Evolutionary conservation across 2,113 vertebrate species (phyloP).

Genomic region (Sylvicapra grimmia): DNA sequence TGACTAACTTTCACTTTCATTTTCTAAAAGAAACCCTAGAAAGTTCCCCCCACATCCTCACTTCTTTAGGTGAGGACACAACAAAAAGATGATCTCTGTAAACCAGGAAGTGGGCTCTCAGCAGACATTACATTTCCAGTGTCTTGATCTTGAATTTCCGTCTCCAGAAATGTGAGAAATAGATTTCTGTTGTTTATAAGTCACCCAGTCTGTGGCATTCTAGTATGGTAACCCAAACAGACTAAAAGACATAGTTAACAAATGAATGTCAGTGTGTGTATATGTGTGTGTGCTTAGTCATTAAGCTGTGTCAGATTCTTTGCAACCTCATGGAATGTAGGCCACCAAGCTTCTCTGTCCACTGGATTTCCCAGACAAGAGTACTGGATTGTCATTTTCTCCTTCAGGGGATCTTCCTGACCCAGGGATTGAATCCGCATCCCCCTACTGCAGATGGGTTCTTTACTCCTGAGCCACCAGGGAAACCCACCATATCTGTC

Average conservation of each 20-base stretch:
- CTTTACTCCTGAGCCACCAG: neutral
- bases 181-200: neutral
- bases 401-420: neutral
- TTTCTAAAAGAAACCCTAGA: neutral
- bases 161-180: neutral
- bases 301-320: neutral
- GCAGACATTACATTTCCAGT: neutral
- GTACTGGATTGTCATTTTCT: neutral
- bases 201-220: neutral
- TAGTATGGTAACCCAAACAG: neutral
- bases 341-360: neutral
- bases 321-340: neutral
- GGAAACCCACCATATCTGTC: neutral
- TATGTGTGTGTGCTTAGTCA: neutral
- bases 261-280: neutral
- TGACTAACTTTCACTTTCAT: neutral
- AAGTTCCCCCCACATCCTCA: rapidly evolving
- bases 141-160: neutral
- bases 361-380: neutral
- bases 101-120: neutral
- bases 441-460: neutral
- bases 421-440: neutral
- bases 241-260: neutral
- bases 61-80: neutral
- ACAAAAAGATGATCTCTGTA: neutral